Conservation (phyloP, 2,113 vertebrate genomes). For the Pseudolaguvia tuberculata region DNA sequence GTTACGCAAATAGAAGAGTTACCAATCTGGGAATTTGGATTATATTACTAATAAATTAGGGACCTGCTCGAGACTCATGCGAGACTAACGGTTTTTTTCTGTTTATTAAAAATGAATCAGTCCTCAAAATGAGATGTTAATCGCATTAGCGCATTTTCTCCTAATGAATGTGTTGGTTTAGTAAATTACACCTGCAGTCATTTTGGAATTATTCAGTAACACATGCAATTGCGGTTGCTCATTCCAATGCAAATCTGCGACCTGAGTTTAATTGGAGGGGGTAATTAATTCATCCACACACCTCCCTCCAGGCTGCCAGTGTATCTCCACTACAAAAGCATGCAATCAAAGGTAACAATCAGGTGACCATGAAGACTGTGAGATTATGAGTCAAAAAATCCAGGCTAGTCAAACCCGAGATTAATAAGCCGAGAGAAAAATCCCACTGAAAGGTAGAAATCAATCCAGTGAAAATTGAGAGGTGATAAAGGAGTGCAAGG, state of each 20-base stretch:
- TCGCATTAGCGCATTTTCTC: background rate
- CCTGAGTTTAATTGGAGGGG: slow-evolving; percentile 1
- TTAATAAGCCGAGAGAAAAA: slow-evolving; percentile 10
- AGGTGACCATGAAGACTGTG: background rate
- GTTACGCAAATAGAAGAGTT: no score
- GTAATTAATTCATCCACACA: slow-evolving; percentile 13
- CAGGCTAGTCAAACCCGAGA: background rate
- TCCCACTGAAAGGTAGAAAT: background rate
- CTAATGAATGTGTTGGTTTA: background rate
- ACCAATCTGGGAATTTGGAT: no score
- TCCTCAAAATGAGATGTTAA: background rate
- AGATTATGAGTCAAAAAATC: background rate
- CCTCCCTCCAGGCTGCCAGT: background rate
- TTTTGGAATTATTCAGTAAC: slow-evolving; percentile 8
- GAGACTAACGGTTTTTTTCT: background rate
- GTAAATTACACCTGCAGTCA: slow-evolving; percentile 17
- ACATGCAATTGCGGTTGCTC: background rate
- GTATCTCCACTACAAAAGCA: background rate
- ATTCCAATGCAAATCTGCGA: background rate
- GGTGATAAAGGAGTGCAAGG: background rate
- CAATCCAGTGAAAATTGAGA: slow-evolving; percentile 6
- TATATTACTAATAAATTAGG: no score
- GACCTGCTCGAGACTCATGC: background rate
- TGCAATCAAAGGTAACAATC: background rate
- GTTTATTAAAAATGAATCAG: background rate